Evolutionary conservation across 2,888 invertebrate genomes (phyloP).

Genomic region (Cheilosia urbana): DNA sequence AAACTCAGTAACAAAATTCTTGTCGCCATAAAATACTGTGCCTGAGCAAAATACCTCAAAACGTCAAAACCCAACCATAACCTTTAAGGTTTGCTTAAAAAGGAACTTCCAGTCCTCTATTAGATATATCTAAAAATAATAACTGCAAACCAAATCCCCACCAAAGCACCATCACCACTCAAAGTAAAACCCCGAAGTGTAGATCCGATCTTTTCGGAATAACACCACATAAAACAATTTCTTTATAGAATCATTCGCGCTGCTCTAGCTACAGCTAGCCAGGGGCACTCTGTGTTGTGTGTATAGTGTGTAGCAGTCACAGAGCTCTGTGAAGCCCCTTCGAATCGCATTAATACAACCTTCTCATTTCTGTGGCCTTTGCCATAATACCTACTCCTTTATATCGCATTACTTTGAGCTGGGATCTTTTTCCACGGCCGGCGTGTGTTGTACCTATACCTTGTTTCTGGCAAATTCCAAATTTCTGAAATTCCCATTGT

Average conservation of each 20-base stretch:
- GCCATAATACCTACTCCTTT: constrained; percentile 27
- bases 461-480: constrained; percentile 41
- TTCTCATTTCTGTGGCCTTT: constrained; percentile 48
- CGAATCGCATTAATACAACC: constrained; percentile 57
- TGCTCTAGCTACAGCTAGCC: constrained; percentile 41
- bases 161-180: neutral
- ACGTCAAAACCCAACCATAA: no score
- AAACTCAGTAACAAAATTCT: no score
- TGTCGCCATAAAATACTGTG: no score
- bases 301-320: constrained; percentile 5
- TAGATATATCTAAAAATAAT: no score
- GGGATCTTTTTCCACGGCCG: constrained; percentile 31
- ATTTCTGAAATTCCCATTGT: constrained; percentile 71
- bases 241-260: constrained; percentile 55
- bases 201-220: constrained; percentile 63
- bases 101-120: no score
- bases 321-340: constrained; percentile 37
- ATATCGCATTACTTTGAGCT: constrained; percentile 48
- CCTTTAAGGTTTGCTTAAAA: no score
- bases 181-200: constrained; percentile 38
- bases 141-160: no score
- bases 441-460: constrained; percentile 20
- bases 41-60: no score
- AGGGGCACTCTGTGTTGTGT: constrained; percentile 32
- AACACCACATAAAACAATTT: constrained; percentile 68